Evolutionary conservation across 1,140 invertebrate species (phyloP), one percentile per base, ranked within the genome.

Genomic region (Rhysida immarginata): DNA sequence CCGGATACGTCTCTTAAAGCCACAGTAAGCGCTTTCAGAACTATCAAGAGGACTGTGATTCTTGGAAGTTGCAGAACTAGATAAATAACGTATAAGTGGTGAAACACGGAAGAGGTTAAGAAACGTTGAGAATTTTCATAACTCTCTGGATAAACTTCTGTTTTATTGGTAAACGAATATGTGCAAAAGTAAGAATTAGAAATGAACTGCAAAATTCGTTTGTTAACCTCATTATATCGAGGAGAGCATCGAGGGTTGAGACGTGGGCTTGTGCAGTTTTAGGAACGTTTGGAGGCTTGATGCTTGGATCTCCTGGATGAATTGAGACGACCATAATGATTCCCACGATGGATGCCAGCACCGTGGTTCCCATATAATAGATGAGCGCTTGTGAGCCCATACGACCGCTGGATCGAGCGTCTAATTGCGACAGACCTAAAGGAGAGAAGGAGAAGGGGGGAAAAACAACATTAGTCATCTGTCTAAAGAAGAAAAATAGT

Each of bases 291-390:
- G 8, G 8, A 5, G 44, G 57, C 58, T 66, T 65, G 43, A 69
- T 68, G 26, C 55, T 59, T 16, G 65, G 65, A 53, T 67, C 60
- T 1, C 68, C 69, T 49, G 77, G 77, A 60, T 77, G 75, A 54
- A 78, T 75, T 8, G 69, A 62, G 2, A 71, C 59, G 13, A 73
- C 73, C 41, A 78, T 59, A 23, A 74, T 66, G 50, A 78, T 73
- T 41, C 75, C 70, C 50, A 76, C 62, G 55, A 75, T 65, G 20
- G 74, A 74, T 21, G 74, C 74, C 52, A 77, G 56, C 23, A 79
- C 66, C 2, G 78, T 80, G 3, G 78, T 81, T 2, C 68, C 67
- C 54, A 80, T 66, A 63, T 80, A 80, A 62, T 80, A 81, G 20
- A 73, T 58, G 16, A 80, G 64, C 2, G 78, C 77, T 3, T 73